Evolutionary conservation across 1,140 invertebrate genomes (phyloP).

Genomic region (Apis cerana): DNA sequence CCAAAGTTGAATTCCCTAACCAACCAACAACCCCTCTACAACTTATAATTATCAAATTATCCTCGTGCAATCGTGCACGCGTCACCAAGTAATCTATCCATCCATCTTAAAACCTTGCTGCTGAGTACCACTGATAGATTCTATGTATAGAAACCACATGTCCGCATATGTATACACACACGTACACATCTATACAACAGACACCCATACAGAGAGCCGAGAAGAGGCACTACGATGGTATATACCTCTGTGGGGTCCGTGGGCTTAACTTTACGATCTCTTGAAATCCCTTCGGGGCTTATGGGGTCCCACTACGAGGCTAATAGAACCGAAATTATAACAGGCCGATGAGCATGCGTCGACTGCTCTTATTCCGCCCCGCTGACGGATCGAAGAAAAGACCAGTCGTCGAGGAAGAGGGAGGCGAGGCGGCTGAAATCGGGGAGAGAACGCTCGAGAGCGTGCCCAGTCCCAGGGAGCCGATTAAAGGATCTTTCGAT

Average conservation of each 20-base stretch:
- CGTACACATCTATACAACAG: background rate
- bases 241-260: conserved; percentile 66
- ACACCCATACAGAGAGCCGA: background rate
- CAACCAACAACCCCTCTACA: background rate
- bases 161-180: background rate
- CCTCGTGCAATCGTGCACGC: background rate
- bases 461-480: conserved; percentile 26
- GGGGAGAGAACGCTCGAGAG: conserved; percentile 16
- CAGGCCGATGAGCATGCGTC: conserved; percentile 80
- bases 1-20: background rate
- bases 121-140: conserved; percentile 16
- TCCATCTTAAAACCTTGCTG: background rate
- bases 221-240: background rate
- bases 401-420: conserved; percentile 17
- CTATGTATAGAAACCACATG: background rate
- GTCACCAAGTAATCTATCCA: conserved; percentile 9
- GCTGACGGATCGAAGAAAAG: conserved; percentile 64
- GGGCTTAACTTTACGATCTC: conserved; percentile 80
- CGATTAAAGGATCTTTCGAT: conserved; percentile 42
- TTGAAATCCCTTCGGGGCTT: conserved; percentile 73
- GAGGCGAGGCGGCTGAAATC: conserved; percentile 13
- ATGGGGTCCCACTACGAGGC: conserved; percentile 64
- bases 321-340: conserved; percentile 81
- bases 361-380: conserved; percentile 81
- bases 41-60: conserved; percentile 7